A percentile compares a stretch with the other conserved stretches of the same genome.
Conservation (phyloP, 2,797 vertebrate genomes). For the Toxotes lorentzi region DNA sequence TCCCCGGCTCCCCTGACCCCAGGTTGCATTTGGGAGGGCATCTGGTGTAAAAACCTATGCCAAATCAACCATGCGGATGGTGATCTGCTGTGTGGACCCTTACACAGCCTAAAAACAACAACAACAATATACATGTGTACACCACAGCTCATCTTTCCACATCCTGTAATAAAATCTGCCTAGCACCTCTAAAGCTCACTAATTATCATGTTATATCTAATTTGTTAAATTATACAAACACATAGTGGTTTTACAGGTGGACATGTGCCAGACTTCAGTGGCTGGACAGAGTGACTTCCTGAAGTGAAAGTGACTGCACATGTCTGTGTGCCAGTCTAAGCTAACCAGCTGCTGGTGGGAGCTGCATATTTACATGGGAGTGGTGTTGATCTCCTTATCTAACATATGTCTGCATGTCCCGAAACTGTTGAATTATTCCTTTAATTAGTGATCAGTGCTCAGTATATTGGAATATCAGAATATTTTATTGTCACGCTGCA, state of each 20-base stretch:
- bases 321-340: neutral
- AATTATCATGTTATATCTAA: no score
- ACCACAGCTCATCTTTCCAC: neutral
- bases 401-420: neutral
- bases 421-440: neutral
- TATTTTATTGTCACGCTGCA: neutral
- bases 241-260: neutral
- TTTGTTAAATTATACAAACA: neutral
- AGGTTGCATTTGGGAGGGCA: no score
- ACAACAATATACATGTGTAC: no score
- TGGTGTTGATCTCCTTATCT: no score
- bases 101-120: no score
- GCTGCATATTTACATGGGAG: neutral
- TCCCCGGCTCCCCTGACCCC: no score
- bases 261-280: neutral
- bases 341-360: no score
- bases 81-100: no score
- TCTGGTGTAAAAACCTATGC: no score
- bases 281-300: neutral
- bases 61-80: no score
- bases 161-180: neutral
- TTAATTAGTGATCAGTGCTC: neutral
- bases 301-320: neutral
- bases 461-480: neutral
- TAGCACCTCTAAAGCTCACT: neutral